These are phyloP conservation scores for Rhabdomys pumilio DNA, from an alignment of 2,797 vertebrate genomes.

Conservation along the genomic window DNA sequence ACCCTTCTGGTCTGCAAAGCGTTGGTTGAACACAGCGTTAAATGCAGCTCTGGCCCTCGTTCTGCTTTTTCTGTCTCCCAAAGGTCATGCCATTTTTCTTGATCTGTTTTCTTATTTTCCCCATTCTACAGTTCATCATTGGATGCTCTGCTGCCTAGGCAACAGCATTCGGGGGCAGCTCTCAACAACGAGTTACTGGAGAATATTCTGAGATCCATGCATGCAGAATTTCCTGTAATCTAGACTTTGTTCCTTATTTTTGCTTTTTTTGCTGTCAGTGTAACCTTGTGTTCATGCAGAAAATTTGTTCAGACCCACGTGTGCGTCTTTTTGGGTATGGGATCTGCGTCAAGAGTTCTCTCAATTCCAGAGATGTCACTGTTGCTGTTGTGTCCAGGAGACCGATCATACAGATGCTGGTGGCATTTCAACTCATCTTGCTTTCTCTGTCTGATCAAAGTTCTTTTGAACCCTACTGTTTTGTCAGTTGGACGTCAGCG, in stretches of 20 bases:
- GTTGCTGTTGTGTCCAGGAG: background rate
- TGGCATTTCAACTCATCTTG: conserved; percentile 32
- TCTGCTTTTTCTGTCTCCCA: conserved; percentile 72
- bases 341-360: conserved; percentile 33
- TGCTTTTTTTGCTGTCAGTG: background rate
- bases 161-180: conserved; percentile 58
- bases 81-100: conserved; percentile 78
- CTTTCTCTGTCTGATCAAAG: conserved; percentile 62
- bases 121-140: conserved; percentile 60
- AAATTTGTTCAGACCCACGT: background rate
- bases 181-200: background rate
- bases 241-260: background rate
- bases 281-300: background rate
- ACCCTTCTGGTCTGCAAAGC: conserved; percentile 26
- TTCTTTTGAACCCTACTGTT: conserved; percentile 46
- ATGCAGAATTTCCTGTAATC: background rate
- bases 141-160: conserved; percentile 74
- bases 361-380: conserved; percentile 57
- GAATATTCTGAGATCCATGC: background rate
- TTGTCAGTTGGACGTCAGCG: conserved; percentile 54
- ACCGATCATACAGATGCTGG: background rate
- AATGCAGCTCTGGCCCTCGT: conserved; percentile 60
- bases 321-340: background rate
- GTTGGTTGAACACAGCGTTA: conserved; percentile 21
- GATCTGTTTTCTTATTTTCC: conserved; percentile 74